A percentile compares a stretch with the other conserved stretches of the same genome.
phyloP scores from a whole-genome alignment of 64 coral and sea anemone genomes.

The Trachythela sp. region DNA sequence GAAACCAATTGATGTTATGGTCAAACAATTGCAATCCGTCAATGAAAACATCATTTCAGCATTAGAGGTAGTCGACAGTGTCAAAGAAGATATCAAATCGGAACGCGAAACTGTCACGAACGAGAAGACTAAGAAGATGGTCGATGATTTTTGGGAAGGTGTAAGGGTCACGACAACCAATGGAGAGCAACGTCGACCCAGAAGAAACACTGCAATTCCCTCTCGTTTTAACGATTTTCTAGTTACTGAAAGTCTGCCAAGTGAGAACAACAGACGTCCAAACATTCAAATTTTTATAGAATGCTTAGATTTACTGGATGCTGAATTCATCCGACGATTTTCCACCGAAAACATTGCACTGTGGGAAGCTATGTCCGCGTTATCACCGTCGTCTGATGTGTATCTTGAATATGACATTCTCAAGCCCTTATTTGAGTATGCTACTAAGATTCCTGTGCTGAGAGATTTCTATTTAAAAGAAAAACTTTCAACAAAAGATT shows the following conservation, averaged over 20 bases:
- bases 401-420: conserved; percentile 19
- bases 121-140: conserved; percentile 16
- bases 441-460: conserved; percentile 4
- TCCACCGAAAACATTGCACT: conserved; percentile 11
- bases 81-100: background rate
- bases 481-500: background rate
- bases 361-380: conserved; percentile 26
- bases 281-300: conserved; percentile 12
- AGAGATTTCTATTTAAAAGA: conserved; percentile 22
- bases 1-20: background rate
- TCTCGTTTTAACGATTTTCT: conserved; percentile 26
- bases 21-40: conserved; percentile 8
- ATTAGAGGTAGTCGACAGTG: conserved; percentile 1
- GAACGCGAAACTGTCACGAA: background rate
- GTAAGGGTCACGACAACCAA: conserved; percentile 6
- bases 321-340: conserved; percentile 26
- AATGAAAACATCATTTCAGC: background rate
- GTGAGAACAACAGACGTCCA: conserved; percentile 12
- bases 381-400: conserved; percentile 7
- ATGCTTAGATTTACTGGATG: conserved; percentile 23
- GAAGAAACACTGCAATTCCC: conserved; percentile 1
- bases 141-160: background rate
- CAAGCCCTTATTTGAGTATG: conserved; percentile 3
- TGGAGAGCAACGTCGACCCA: background rate
- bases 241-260: background rate